Percentiles rank a stretch among this genome's conserved stretches.
Evolutionary conservation across 2,888 invertebrate genomes (phyloP).

Genomic region (Plutella xylostella): DNA sequence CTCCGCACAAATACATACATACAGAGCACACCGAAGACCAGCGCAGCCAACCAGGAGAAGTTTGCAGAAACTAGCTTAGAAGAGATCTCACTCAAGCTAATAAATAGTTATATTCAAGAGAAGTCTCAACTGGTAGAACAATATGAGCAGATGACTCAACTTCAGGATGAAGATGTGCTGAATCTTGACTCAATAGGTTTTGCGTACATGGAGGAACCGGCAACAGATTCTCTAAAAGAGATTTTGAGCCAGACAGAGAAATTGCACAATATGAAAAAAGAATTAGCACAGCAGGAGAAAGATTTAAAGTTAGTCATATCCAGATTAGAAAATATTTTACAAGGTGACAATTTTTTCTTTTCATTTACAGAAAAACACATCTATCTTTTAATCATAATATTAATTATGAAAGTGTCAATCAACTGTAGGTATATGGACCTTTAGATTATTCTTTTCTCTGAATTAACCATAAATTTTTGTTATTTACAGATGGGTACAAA

Average conservation of each 20-base stretch:
- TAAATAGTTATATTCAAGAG: conserved; percentile 76
- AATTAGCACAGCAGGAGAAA: conserved; percentile 71
- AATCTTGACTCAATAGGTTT: conserved; percentile 74
- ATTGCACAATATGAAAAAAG: conserved; percentile 71
- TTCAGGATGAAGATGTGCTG: conserved; percentile 67
- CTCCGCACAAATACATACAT: conserved; percentile 73
- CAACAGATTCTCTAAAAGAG: conserved; percentile 73
- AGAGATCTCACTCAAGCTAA: conserved; percentile 79
- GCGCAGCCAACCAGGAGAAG: conserved; percentile 65
- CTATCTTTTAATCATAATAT: too few species aligned
- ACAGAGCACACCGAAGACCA: conserved; percentile 73
- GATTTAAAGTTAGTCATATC: conserved; percentile 65
- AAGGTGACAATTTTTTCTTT: conserved; percentile 33
- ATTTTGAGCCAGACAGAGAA: conserved; percentile 74
- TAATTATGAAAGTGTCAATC: too few species aligned
- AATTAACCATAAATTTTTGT: conserved; percentile 9
- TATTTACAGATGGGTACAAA: conserved; percentile 53
- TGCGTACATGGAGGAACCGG: conserved; percentile 70
- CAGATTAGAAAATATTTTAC: conserved; percentile 41
- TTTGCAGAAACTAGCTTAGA: conserved; percentile 76
- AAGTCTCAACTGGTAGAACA: conserved; percentile 77
- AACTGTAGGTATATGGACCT: too few species aligned
- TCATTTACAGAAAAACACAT: too few species aligned
- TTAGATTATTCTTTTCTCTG: too few species aligned
- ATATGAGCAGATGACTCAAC: conserved; percentile 75